phyloP scores from a whole-genome alignment of 2,888 invertebrate species.

The Chymomyza amoena region DNA sequence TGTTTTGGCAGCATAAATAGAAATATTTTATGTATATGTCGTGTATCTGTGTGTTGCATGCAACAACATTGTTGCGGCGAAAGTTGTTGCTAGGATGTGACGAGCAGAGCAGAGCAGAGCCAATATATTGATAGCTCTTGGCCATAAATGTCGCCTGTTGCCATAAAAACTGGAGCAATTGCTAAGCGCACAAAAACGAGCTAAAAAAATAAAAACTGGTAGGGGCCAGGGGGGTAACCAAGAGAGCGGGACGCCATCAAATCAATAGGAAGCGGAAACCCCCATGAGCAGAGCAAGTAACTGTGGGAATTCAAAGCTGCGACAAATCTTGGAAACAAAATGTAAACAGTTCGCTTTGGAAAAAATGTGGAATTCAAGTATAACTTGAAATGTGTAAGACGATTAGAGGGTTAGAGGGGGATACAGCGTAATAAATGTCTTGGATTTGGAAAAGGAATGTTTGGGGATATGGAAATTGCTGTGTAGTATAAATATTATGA shows the following conservation, averaged over 20 bases:
- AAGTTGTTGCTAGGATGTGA: constrained; percentile 21
- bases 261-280: neutral
- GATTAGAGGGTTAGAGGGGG: neutral
- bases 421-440: neutral
- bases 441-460: neutral
- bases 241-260: neutral
- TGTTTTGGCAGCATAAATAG: neutral
- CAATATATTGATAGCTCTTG: constrained; percentile 55
- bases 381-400: neutral
- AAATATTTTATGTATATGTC: neutral
- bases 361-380: neutral
- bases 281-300: constrained; percentile 15
- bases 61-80: constrained; percentile 45
- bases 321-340: neutral
- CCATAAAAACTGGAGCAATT: constrained; percentile 54
- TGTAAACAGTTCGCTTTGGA: neutral
- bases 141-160: constrained; percentile 55
- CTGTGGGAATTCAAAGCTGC: neutral
- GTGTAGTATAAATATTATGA: neutral
- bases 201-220: constrained; percentile 1
- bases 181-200: constrained; percentile 35
- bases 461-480: neutral
- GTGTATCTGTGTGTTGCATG: neutral
- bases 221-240: neutral
- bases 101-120: too few relatives aligned